Evolutionary conservation across 2,888 invertebrate species (phyloP).

Genomic region (Athrips mouffetella): DNA sequence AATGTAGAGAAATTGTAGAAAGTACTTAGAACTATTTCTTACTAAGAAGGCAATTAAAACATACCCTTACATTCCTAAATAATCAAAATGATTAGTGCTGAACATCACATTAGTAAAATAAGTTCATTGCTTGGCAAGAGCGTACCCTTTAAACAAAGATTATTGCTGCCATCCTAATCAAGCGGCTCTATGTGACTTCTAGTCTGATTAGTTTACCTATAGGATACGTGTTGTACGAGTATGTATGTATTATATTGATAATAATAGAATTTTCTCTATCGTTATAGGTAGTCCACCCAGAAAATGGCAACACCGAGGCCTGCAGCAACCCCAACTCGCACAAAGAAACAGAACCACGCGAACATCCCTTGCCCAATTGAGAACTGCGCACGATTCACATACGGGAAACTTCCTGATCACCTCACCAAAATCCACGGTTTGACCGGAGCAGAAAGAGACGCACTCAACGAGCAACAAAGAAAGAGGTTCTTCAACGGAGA

Average conservation of each 20-base stretch:
- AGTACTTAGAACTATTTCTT: too few species aligned
- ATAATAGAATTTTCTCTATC: constrained; percentile 9
- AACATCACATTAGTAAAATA: too few species aligned
- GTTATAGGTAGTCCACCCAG: constrained; percentile 31
- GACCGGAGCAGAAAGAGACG: constrained; percentile 68
- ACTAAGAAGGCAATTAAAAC: too few species aligned
- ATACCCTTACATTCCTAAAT: too few species aligned
- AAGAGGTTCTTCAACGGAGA: constrained; percentile 76
- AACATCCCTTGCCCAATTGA: constrained; percentile 76
- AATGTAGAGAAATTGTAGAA: too few species aligned
- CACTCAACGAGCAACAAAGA: constrained; percentile 71
- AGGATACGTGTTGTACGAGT: too few species aligned
- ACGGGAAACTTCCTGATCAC: constrained; percentile 73
- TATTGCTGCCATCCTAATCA: too few species aligned
- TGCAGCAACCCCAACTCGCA: constrained; percentile 48
- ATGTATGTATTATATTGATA: background rate
- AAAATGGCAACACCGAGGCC: constrained; percentile 51
- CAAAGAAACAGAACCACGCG: constrained; percentile 75
- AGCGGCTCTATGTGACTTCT: too few species aligned
- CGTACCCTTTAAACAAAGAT: too few species aligned
- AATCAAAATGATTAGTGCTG: too few species aligned
- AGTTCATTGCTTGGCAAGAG: too few species aligned
- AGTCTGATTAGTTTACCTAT: too few species aligned
- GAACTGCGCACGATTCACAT: constrained; percentile 73
- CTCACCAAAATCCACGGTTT: constrained; percentile 73